Evolutionary conservation across 2,888 invertebrate genomes (phyloP).

Genomic region (Andricus quercusramuli): DNA sequence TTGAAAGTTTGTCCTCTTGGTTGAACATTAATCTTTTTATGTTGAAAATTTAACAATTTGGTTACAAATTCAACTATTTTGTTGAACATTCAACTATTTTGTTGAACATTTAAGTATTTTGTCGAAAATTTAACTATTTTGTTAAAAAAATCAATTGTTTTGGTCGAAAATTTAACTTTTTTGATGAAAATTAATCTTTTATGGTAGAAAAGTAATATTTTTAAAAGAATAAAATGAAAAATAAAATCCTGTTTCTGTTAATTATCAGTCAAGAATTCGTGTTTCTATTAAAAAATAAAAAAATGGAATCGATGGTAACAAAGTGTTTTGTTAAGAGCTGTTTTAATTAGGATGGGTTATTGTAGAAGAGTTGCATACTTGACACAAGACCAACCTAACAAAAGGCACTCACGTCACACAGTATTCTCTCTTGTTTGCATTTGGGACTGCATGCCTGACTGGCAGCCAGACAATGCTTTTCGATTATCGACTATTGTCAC

Average conservation of each 20-base stretch:
- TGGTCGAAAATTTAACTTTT: too few relatives aligned
- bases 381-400: conserved; percentile 28
- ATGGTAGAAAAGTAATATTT: too few relatives aligned
- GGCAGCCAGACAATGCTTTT: conserved; percentile 48
- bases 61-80: too few relatives aligned
- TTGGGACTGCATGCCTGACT: conserved; percentile 47
- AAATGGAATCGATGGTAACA: conserved; percentile 1
- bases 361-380: conserved; percentile 31
- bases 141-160: too few relatives aligned
- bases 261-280: not conserved
- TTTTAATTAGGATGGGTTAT: conserved; percentile 32
- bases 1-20: too few relatives aligned
- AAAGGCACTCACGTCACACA: conserved; percentile 27
- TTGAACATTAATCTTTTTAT: too few relatives aligned
- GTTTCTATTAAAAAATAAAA: not conserved
- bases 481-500: conserved; percentile 46
- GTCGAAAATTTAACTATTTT: too few relatives aligned
- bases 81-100: too few relatives aligned
- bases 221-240: too few relatives aligned
- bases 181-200: too few relatives aligned
- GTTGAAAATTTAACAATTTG: too few relatives aligned
- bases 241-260: not conserved
- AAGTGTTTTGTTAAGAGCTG: conserved; percentile 20
- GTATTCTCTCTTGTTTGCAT: conserved; percentile 29
- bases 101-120: too few relatives aligned